phyloP scores from a whole-genome alignment of 2,113 vertebrate genomes.

The Silurus glanis region DNA sequence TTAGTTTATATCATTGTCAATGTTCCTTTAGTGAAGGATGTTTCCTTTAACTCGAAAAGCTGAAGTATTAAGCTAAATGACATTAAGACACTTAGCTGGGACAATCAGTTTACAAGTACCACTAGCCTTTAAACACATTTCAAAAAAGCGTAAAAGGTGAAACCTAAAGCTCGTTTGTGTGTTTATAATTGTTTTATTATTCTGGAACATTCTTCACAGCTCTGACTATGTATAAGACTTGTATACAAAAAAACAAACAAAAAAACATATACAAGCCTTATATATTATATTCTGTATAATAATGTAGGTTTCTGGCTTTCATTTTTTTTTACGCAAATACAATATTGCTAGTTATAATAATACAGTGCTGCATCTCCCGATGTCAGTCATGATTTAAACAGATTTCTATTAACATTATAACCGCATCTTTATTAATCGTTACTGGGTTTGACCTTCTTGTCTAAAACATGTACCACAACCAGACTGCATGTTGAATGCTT shows the following conservation, averaged over 20 bases:
- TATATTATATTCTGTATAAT: conserved; percentile 14
- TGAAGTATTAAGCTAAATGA: background rate
- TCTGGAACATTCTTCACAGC: conserved; percentile 25
- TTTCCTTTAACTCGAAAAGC: background rate
- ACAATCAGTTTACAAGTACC: background rate
- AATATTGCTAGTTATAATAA: conserved; percentile 39
- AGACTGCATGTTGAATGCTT: conserved; percentile 28
- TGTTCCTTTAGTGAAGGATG: background rate
- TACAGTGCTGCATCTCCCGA: conserved; percentile 38
- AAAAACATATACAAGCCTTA: background rate
- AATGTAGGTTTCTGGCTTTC: conserved; percentile 13
- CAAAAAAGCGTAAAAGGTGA: conserved; percentile 11
- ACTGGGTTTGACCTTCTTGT: conserved; percentile 17
- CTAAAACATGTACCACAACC: conserved; percentile 29
- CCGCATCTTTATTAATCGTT: conserved; percentile 7
- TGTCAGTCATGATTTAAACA: conserved; percentile 27
- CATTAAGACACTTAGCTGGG: background rate
- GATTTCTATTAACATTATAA: background rate
- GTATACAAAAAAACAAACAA: background rate
- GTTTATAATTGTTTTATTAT: conserved; percentile 28
- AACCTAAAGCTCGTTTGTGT: conserved; percentile 18
- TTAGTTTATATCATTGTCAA: background rate
- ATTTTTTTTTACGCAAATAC: conserved; percentile 20
- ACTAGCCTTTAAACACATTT: background rate
- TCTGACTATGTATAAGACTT: conserved; percentile 9